Evolutionary conservation across 2,888 invertebrate species (phyloP).

Genomic region (Allygus modestus): DNA sequence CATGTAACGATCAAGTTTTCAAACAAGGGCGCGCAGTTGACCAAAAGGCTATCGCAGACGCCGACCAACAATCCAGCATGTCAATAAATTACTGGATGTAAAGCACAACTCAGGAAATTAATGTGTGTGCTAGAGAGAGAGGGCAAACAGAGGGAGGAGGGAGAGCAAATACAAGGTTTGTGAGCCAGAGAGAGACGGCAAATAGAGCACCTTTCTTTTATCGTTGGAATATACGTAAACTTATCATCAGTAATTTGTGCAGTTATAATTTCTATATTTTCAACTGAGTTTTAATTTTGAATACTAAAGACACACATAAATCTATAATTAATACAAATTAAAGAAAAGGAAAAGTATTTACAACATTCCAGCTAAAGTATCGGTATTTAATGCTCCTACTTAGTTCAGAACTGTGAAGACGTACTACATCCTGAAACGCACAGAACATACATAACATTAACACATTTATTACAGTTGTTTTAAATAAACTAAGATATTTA

Average conservation of each 20-base stretch:
- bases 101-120: conserved; percentile 55
- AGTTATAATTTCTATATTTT: neutral
- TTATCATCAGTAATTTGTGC: neutral
- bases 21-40: conserved; percentile 31
- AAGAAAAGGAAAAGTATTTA: too few species aligned
- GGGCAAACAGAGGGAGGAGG: neutral
- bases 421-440: too few species aligned
- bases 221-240: neutral
- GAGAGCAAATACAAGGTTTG: conserved; percentile 36
- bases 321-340: too few species aligned
- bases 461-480: too few species aligned
- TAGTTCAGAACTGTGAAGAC: too few species aligned
- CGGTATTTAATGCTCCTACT: too few species aligned
- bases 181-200: conserved; percentile 8
- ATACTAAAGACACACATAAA: too few species aligned
- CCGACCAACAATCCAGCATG: conserved; percentile 24
- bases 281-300: too few species aligned
- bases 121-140: conserved; percentile 47
- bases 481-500: too few species aligned
- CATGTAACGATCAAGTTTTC: conserved; percentile 34
- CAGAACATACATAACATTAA: too few species aligned
- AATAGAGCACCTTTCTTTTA: neutral
- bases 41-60: conserved; percentile 45
- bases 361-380: too few species aligned
- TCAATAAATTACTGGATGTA: conserved; percentile 55